phyloP scores from a whole-genome alignment of 1,140 invertebrate species.

The Drosophila novamexicana region DNA sequence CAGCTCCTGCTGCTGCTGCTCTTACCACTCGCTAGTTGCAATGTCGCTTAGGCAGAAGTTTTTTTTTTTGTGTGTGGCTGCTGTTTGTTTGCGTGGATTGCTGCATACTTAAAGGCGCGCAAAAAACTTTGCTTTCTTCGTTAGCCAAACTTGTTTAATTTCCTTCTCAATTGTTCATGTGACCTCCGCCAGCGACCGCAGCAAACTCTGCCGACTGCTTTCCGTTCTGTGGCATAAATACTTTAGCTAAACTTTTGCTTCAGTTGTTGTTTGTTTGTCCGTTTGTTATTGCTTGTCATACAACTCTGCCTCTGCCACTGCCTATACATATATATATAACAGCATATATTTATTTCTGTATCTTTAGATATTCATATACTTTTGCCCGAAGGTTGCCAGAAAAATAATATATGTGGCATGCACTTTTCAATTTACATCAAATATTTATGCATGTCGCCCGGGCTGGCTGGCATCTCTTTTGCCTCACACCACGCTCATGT shows the following conservation, averaged over 20 bases:
- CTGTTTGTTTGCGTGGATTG: constrained; percentile 42
- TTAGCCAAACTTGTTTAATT: constrained; percentile 82
- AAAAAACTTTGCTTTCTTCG: constrained; percentile 74
- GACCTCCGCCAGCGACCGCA: constrained; percentile 28
- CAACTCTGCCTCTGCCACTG: constrained; percentile 7
- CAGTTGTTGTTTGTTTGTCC: constrained; percentile 44
- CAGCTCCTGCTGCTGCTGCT: constrained; percentile 8
- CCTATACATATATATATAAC: not conserved
- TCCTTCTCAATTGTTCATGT: constrained; percentile 75
- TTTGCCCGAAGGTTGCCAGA: constrained; percentile 20
- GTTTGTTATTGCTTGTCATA: constrained; percentile 39
- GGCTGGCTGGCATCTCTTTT: constrained; percentile 6
- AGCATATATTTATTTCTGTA: not conserved
- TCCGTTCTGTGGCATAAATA: constrained; percentile 41
- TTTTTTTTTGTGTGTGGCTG: constrained; percentile 1
- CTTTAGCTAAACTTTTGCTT: constrained; percentile 63
- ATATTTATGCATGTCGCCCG: constrained; percentile 44
- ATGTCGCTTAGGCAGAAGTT: constrained; percentile 44
- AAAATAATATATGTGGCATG: constrained; percentile 38
- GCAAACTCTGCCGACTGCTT: constrained; percentile 10
- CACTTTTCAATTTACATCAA: constrained; percentile 52
- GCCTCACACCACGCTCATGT: constrained; percentile 14
- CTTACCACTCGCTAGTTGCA: constrained; percentile 23
- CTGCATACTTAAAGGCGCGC: constrained; percentile 76
- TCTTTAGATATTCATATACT: constrained; percentile 8